phyloP scores from a whole-genome alignment of 2,113 vertebrate genomes.

The Talpa occidentalis region DNA sequence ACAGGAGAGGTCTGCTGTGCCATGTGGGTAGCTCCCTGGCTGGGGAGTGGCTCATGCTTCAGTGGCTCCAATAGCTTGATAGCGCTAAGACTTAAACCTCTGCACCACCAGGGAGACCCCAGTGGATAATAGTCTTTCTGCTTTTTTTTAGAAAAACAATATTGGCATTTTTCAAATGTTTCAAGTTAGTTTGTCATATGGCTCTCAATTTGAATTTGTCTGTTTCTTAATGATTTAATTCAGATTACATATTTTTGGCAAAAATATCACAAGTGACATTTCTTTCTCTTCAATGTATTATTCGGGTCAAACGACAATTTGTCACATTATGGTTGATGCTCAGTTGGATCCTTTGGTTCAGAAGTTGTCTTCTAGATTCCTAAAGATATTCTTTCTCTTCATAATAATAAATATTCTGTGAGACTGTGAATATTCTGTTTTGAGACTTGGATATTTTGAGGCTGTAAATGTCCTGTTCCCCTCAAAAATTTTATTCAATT shows the following conservation, averaged over 20 bases:
- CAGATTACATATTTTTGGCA: constrained; percentile 21
- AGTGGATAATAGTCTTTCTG: neutral
- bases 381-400: neutral
- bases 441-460: neutral
- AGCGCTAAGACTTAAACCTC: too few species aligned
- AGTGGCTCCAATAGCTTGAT: too few species aligned
- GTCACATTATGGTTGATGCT: neutral
- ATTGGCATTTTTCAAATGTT: neutral
- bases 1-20: too few species aligned
- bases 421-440: neutral
- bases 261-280: neutral
- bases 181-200: neutral
- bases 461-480: neutral
- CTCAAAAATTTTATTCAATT: neutral
- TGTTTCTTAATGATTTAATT: constrained; percentile 38
- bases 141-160: neutral
- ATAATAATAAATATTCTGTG: neutral
- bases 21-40: too few species aligned
- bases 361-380: neutral
- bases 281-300: neutral
- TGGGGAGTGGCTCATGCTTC: too few species aligned
- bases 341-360: neutral
- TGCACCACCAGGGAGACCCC: too few species aligned
- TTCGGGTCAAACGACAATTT: neutral
- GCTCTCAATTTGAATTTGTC: neutral